Conservation (phyloP, 1,140 invertebrate genomes). For the Diploscapter pachys region DNA sequence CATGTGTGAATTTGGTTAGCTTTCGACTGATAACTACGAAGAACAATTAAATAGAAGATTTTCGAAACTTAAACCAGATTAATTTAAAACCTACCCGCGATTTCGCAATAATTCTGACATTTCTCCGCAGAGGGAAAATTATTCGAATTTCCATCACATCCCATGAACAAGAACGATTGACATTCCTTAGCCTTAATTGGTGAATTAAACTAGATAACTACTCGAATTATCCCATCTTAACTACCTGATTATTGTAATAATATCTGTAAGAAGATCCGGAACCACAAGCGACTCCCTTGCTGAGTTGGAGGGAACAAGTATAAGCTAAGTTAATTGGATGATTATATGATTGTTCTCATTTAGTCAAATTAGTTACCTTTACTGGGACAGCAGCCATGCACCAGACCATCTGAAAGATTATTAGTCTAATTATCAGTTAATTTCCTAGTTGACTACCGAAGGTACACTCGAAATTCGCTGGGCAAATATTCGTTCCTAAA, state of each 20-base stretch:
- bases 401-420: conserved; percentile 18
- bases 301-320: conserved; percentile 34
- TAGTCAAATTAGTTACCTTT: conserved; percentile 20
- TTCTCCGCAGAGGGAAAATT: conserved; percentile 36
- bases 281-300: conserved; percentile 37
- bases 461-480: conserved; percentile 36
- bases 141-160: conserved; percentile 35
- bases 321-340: conserved; percentile 12
- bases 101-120: conserved; percentile 38
- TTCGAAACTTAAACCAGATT: not conserved
- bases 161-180: not conserved
- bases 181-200: no score
- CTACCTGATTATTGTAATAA: conserved; percentile 36
- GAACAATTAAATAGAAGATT: not conserved
- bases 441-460: not conserved
- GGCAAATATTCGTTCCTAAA: conserved; percentile 19
- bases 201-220: not conserved
- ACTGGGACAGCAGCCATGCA: conserved; percentile 38
- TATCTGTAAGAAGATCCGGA: conserved; percentile 35
- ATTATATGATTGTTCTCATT: not conserved
- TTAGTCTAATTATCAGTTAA: no score
- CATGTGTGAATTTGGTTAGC: not conserved
- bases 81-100: conserved; percentile 28
- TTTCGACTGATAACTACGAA: not conserved
- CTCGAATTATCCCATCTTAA: conserved; percentile 12